Base-by-base conservation (phyloP, 1,140 invertebrate species). In the Aphidius ervi region DNA sequence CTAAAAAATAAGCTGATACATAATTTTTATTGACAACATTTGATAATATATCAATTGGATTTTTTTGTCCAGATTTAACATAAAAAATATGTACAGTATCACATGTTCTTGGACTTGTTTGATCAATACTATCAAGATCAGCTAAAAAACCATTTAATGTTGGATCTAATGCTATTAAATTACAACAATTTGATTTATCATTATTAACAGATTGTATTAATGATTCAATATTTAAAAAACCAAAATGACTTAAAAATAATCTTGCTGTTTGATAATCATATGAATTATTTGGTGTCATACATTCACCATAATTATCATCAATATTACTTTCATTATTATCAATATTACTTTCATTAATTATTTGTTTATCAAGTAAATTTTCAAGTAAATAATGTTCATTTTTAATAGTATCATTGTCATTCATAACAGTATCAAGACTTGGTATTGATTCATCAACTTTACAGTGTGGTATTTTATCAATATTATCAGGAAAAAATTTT, bases 81-180 rank as follows among this genome's bases (percentile, higher is more conserved):
- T 98, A 99, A 81, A 98, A 97, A 62, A 98, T 84, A 75, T 97
- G 94, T 63, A 92, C 93, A 0, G 96, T 98, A 72, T 98, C 94
- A 69, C 88, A 88, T 6, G 92, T 94, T 64, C 94, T 82, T 40
- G 88, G 85, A 67, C 93, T 93, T 62, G 91, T 88, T 46, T 83
- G 83, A 78, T 95, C 93, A 46, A 97, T 76, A 40, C 82, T 82
- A 70, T 93, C 86, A 10, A 93, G 74, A 63, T 90, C 87, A 9
- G 81, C 74, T 37, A 84, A 85, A 71, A 97, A 93, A 16, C 87
- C 88, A 9, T 84, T 71, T 50, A 85, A 81, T 7, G 83, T 83
- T 40, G 86, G 87, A 79, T 97, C 91, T 54, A 98, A 79, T 40
- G 90, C 88, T 10, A 87, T 86, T 6, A 97, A 31, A 31, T 80